A percentile compares a stretch with the other conserved stretches of the same genome.
Conservation (phyloP, 2,113 vertebrate genomes). For the Gymnogyps californianus region DNA sequence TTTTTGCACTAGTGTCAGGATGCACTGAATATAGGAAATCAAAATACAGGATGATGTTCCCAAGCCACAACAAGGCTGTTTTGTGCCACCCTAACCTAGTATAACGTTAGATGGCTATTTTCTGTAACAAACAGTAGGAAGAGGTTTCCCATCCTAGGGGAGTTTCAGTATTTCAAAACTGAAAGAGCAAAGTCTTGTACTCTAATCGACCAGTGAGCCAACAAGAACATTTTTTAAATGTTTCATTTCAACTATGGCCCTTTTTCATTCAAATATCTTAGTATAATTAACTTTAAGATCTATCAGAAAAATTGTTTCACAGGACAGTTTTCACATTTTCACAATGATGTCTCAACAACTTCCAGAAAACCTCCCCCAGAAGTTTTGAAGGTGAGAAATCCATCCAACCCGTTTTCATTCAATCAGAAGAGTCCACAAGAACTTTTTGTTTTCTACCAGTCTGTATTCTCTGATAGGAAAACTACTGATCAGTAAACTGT, state of each 20-base stretch:
- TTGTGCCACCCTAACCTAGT: not conserved
- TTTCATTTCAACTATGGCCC: not conserved
- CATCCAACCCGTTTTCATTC: not conserved
- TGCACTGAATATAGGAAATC: not conserved
- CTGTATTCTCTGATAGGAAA: not conserved
- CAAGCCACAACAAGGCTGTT: not conserved
- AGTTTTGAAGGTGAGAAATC: not conserved
- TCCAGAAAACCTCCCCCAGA: not conserved
- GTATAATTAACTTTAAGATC: not conserved
- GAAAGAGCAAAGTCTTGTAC: constrained; percentile 29
- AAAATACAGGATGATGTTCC: not conserved
- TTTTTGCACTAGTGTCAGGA: not conserved
- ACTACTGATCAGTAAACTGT: not conserved
- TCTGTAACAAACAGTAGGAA: not conserved
- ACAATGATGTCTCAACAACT: not conserved
- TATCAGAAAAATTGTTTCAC: not conserved
- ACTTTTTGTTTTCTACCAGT: not conserved
- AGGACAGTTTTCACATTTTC: not conserved
- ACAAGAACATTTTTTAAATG: not conserved
- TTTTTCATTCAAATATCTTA: not conserved
- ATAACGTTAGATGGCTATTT: not conserved
- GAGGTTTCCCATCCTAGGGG: not conserved
- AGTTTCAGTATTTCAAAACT: not conserved
- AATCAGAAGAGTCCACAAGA: not conserved
- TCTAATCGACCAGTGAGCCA: not conserved